These are phyloP conservation scores for Phocoena phocoena DNA, from an alignment of 2,113 vertebrate species.

Conservation along the genomic window DNA sequence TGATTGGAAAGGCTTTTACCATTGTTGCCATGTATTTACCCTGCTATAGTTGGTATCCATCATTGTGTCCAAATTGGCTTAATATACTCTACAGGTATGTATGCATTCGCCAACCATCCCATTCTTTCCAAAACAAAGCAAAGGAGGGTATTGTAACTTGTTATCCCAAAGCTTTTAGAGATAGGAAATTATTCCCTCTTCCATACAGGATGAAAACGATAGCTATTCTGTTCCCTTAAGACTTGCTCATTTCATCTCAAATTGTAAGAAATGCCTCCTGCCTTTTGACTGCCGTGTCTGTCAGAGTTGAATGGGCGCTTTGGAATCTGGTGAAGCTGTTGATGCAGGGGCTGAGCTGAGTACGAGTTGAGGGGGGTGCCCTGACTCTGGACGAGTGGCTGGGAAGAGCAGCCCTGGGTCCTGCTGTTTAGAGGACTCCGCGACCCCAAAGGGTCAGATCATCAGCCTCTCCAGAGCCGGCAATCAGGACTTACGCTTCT, in stretches of 20 bases:
- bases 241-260: not conserved
- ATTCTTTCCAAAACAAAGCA: constrained; percentile 28
- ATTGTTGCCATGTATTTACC: not conserved
- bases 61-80: not conserved
- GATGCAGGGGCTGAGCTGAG: not conserved
- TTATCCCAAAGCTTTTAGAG: not conserved
- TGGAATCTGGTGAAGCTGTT: not conserved
- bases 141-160: not conserved
- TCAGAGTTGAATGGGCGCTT: not conserved
- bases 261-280: not conserved
- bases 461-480: not conserved
- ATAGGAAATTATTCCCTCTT: constrained; percentile 14
- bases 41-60: not conserved
- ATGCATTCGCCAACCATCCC: not conserved
- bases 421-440: not conserved
- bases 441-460: not conserved
- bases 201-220: not conserved
- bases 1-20: not conserved
- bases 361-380: not conserved
- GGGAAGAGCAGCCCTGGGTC: not conserved
- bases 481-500: not conserved
- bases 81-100: not conserved
- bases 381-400: not conserved
- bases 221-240: not conserved
- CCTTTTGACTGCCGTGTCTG: not conserved